Evolutionary conservation across 2,113 vertebrate species (phyloP).

Genomic region (Python bivittatus): DNA sequence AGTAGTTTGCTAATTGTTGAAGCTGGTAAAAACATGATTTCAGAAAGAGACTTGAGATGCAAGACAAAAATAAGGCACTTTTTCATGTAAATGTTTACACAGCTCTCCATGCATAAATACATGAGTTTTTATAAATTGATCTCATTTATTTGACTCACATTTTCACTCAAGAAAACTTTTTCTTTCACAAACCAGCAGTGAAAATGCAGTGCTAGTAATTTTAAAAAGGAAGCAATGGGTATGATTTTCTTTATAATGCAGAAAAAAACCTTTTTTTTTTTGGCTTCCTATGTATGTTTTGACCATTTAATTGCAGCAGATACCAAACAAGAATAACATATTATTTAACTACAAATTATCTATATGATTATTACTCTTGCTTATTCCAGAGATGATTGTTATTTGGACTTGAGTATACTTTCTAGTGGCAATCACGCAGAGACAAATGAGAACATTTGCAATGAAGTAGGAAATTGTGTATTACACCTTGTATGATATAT

Average conservation of each 20-base stretch:
- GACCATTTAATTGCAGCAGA: conserved; percentile 58
- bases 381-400: conserved; percentile 53
- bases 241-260: conserved; percentile 36
- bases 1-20: background rate
- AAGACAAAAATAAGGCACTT: conserved; percentile 50
- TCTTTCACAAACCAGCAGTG: conserved; percentile 7
- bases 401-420: conserved; percentile 39
- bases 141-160: background rate
- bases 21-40: background rate
- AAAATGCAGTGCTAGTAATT: conserved; percentile 30
- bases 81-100: background rate
- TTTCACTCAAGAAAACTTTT: conserved; percentile 44
- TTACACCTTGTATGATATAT: background rate
- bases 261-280: conserved; percentile 40
- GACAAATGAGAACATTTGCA: conserved; percentile 20
- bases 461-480: conserved; percentile 47
- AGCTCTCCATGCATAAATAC: conserved; percentile 16
- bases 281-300: conserved; percentile 11
- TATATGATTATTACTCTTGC: conserved; percentile 46
- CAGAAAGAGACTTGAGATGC: conserved; percentile 23
- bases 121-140: conserved; percentile 22
- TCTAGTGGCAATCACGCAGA: conserved; percentile 49
- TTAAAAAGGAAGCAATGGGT: background rate
- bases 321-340: conserved; percentile 54
- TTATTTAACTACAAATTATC: conserved; percentile 47